Percentiles rank a stretch among this genome's conserved stretches.
Evolutionary conservation across 2,888 invertebrate species (phyloP).

Genomic region (Melolontha melolontha): DNA sequence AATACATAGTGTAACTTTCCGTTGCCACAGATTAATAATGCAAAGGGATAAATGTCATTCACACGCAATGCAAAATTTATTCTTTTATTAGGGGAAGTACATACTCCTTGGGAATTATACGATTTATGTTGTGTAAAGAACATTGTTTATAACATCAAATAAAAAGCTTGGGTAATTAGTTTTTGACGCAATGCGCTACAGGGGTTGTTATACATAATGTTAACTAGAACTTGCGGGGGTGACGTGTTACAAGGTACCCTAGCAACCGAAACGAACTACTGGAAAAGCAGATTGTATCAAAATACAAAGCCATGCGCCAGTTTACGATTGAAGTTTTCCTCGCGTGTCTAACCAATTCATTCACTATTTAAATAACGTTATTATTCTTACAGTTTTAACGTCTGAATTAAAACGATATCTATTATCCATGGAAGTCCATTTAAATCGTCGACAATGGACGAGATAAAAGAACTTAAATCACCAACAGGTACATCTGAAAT

Average conservation of each 20-base stretch:
- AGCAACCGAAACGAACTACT: conserved; percentile 27
- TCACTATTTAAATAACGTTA: not conserved
- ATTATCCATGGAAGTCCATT: conserved; percentile 14
- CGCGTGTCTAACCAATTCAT: conserved; percentile 9
- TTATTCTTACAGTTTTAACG: not conserved
- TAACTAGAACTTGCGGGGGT: conserved; percentile 11
- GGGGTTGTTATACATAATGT: conserved; percentile 10
- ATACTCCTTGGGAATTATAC: not conserved
- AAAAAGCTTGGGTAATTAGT: conserved; percentile 20
- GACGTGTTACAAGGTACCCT: conserved; percentile 27
- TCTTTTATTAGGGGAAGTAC: too few relatives aligned
- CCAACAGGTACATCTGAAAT: conserved; percentile 52
- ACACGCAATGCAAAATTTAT: too few relatives aligned
- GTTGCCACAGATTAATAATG: too few relatives aligned
- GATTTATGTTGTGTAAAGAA: not conserved
- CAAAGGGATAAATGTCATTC: too few relatives aligned
- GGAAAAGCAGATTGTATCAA: conserved; percentile 30
- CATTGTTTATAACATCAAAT: conserved; percentile 1
- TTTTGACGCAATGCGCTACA: conserved; percentile 33
- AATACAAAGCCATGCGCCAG: conserved; percentile 21
- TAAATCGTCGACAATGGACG: conserved; percentile 48
- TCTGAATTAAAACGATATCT: conserved; percentile 5
- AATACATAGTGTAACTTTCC: too few relatives aligned
- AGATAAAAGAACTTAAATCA: conserved; percentile 54
- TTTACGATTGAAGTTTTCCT: conserved; percentile 9